Percentiles rank a stretch among this genome's conserved stretches.
phyloP scores from a whole-genome alignment of 1,140 invertebrate genomes.

The Scaptomyza pallida region DNA sequence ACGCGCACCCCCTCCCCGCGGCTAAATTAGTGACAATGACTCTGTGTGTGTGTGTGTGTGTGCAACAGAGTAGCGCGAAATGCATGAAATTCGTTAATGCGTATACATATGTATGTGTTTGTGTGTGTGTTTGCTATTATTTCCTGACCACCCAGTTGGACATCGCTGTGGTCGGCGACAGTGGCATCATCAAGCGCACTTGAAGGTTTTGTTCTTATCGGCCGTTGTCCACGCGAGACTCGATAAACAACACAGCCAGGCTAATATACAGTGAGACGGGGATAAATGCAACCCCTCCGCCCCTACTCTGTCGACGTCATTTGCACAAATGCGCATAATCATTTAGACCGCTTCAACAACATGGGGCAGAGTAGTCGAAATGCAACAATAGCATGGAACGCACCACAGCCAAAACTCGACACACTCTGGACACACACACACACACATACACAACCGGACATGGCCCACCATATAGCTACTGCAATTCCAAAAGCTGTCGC shows the following conservation, averaged over 20 bases:
- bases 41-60: constrained; percentile 23
- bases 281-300: too few species aligned
- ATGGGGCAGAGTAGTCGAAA: constrained; percentile 41
- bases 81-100: constrained; percentile 44
- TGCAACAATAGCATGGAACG: constrained; percentile 43
- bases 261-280: constrained; percentile 13
- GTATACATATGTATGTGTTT: constrained; percentile 10
- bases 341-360: constrained; percentile 32
- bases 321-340: constrained; percentile 56
- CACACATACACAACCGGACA: constrained; percentile 4
- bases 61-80: too few species aligned
- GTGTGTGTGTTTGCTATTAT: constrained; percentile 7
- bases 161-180: not conserved
- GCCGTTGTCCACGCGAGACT: constrained; percentile 52
- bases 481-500: too few species aligned
- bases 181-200: constrained; percentile 39
- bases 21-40: constrained; percentile 58
- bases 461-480: constrained; percentile 4
- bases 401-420: constrained; percentile 14
- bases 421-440: constrained; percentile 10
- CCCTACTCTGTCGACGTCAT: constrained; percentile 18
- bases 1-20: not conserved
- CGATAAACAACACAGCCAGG: constrained; percentile 46
- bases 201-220: constrained; percentile 70
- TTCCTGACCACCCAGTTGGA: not conserved